phyloP scores from a whole-genome alignment of 2,888 invertebrate species.

The Endomychus coccineus region DNA sequence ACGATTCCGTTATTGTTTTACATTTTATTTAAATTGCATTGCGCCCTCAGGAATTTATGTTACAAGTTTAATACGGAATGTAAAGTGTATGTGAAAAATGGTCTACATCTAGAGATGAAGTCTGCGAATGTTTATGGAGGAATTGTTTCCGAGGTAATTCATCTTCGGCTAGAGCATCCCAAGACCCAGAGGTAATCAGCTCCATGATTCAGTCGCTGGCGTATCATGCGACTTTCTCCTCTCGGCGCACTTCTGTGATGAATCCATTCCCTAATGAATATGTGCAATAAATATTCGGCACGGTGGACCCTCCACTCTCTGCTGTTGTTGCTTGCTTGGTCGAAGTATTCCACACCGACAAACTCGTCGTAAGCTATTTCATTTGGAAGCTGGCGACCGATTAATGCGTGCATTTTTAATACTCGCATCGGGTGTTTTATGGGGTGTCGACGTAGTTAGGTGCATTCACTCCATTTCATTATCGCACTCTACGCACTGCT shows the following conservation, averaged over 20 bases:
- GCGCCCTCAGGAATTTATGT: too few species aligned
- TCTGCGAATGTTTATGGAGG: slow-evolving; percentile 15
- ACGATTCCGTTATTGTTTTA: too few species aligned
- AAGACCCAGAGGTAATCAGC: slow-evolving; percentile 31
- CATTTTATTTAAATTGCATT: too few species aligned
- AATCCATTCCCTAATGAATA: slow-evolving; percentile 39
- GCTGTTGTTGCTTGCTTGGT: too few species aligned
- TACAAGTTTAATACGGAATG: too few species aligned
- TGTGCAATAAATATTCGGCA: slow-evolving; percentile 38
- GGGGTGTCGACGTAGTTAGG: slow-evolving; percentile 37
- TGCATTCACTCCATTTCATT: slow-evolving; percentile 30
- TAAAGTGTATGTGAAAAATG: too few species aligned
- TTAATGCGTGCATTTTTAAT: slow-evolving; percentile 40
- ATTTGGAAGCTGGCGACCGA: slow-evolving; percentile 38
- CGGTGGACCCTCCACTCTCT: too few species aligned
- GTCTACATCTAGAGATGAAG: too few species aligned
- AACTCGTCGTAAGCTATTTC: slow-evolving; percentile 29
- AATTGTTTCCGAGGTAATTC: slow-evolving; percentile 23
- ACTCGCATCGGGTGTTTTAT: slow-evolving; percentile 32
- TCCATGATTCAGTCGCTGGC: slow-evolving; percentile 28
- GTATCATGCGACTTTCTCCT: slow-evolving; percentile 20
- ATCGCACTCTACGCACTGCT: slow-evolving; percentile 20
- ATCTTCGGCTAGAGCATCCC: slow-evolving; percentile 21
- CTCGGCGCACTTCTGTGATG: slow-evolving; percentile 32
- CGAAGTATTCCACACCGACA: slow-evolving; percentile 15